These are phyloP conservation scores for Arnoldichthys spilopterus DNA, from an alignment of 2,797 vertebrate species.

Conservation along the genomic window DNA sequence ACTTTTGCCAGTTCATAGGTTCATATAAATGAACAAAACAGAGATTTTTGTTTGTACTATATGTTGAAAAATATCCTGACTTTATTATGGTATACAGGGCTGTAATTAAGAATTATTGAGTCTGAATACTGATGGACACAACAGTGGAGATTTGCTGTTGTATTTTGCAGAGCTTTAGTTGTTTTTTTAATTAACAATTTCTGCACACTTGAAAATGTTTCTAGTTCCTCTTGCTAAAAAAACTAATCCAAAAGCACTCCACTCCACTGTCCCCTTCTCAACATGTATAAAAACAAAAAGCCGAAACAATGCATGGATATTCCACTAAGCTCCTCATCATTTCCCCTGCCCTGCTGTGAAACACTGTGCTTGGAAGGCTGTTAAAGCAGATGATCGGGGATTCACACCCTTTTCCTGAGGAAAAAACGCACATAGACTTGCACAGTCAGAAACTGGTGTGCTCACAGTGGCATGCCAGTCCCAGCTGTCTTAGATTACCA, in stretches of 20 bases:
- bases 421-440: not conserved
- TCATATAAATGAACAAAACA: too few species aligned
- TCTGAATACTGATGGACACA: not conserved
- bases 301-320: slow-evolving; percentile 43
- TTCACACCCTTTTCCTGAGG: slow-evolving; percentile 37
- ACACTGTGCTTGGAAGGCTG: slow-evolving; percentile 16
- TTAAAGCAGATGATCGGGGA: slow-evolving; percentile 23
- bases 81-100: not conserved
- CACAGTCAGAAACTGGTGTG: not conserved
- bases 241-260: not conserved
- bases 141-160: not conserved
- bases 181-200: not conserved
- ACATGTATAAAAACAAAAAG: not conserved
- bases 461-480: too few species aligned
- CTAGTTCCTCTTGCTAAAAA: slow-evolving; percentile 1
- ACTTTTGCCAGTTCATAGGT: too few species aligned
- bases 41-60: too few species aligned
- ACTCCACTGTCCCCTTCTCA: not conserved
- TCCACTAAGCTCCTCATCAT: slow-evolving; percentile 1
- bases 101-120: not conserved
- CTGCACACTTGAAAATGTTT: not conserved
- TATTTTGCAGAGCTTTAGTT: not conserved
- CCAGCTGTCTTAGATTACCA: slow-evolving; percentile 1
- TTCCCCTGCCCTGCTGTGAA: slow-evolving; percentile 19
- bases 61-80: too few species aligned